Evolutionary conservation across 2,888 invertebrate genomes (phyloP).

Genomic region (Nemapogon koenigi): DNA sequence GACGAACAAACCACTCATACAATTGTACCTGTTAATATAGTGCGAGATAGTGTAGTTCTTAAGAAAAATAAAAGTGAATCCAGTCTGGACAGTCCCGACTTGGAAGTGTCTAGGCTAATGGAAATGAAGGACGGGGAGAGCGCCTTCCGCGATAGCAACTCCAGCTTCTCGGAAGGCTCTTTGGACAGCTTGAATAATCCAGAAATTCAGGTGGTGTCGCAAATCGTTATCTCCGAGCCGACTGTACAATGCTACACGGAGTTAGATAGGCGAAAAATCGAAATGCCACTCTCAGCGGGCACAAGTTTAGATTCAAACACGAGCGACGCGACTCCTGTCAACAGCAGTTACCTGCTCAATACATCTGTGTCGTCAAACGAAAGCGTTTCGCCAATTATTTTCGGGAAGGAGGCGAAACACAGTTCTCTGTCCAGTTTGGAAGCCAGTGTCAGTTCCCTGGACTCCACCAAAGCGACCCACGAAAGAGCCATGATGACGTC

Average conservation of each 20-base stretch:
- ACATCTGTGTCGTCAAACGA: constrained; percentile 55
- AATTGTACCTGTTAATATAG: constrained; percentile 37
- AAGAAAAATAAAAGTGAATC: constrained; percentile 61
- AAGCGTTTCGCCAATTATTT: constrained; percentile 53
- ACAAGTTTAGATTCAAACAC: constrained; percentile 48
- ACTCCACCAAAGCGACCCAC: constrained; percentile 34
- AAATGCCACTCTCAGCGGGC: constrained; percentile 35
- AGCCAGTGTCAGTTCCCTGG: constrained; percentile 56
- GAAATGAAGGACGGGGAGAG: constrained; percentile 38
- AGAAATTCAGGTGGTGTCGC: constrained; percentile 23
- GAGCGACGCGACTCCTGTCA: constrained; percentile 46
- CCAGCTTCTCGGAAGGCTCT: constrained; percentile 54
- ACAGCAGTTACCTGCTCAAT: constrained; percentile 36
- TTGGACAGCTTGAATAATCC: constrained; percentile 52
- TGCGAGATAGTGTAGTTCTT: constrained; percentile 42
- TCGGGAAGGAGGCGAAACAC: constrained; percentile 46
- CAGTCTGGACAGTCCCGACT: constrained; percentile 57
- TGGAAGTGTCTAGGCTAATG: constrained; percentile 58
- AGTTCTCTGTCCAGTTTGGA: constrained; percentile 55
- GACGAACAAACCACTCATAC: constrained; percentile 19
- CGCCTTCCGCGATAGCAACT: constrained; percentile 51
- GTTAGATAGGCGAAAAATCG: constrained; percentile 40
- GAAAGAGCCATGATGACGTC: constrained; percentile 52
- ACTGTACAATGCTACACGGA: constrained; percentile 27
- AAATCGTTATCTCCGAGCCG: constrained; percentile 27